Base-by-base conservation (phyloP, 2,888 invertebrate genomes). In the Drosophila algonquin region DNA sequence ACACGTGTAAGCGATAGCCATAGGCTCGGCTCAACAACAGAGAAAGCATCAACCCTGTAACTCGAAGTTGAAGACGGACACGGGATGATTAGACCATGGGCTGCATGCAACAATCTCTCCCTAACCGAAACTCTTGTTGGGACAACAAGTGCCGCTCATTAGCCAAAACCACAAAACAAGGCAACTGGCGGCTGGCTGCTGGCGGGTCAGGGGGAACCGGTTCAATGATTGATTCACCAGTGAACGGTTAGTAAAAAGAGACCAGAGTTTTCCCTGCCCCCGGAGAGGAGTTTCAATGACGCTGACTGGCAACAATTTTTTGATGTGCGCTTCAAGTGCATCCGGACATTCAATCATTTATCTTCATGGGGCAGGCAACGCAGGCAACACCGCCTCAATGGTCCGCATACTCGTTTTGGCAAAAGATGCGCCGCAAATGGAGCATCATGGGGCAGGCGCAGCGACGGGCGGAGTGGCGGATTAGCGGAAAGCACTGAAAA, bases 141-240 rank as follows among this genome's bases (percentile, higher is more conserved):
- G 60, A 61, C 71, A 71, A 81, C 80, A 82, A 85, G 85, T 84
- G 85, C 69, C 74, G 73, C 74, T 85, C 78, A 82, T 82, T 82
- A 78, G 80, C 9, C 32, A 32, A 30, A 30, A 8, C 8, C 30
- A 7, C 30, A 8, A 30, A 30, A 30, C 8, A 30, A 30, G 27
- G 27, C 27, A 7, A 7, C 27, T 7, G 27, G 27, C 27, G 27
- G 27, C 27, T 7, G 27, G 27, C 27, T 7, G 27, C 27, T 7
- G 27, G 57, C 52, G 54, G 30, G 58, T 44, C 67, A 48, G 44
- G 56, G 67, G 50, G 57, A 63, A 75, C 82, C 86, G 86, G 82
- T 85, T 85, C 81, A 83, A 73, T 83, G 82, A 83, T 83, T 83
- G 82, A 83, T 83, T 83, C 86, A 80, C 85, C 40, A 80, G 73